Percentiles rank a stretch among this genome's conserved stretches.
phyloP scores from a whole-genome alignment of 2,113 vertebrate genomes.

The Nothocercus julius region DNA sequence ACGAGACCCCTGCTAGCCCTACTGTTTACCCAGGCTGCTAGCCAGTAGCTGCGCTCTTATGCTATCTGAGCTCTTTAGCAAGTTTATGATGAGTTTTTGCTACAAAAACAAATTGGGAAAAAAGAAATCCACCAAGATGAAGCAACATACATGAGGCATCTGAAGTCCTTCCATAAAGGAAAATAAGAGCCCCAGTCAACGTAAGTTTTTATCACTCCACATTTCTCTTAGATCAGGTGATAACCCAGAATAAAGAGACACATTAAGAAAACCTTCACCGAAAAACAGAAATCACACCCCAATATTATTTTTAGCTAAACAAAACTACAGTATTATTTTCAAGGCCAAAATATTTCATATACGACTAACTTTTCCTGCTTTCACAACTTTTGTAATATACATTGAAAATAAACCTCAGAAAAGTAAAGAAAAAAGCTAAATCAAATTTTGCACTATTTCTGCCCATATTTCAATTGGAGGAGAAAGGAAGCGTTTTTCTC shows the following conservation, averaged over 20 bases:
- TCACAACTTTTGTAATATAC: neutral
- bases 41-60: neutral
- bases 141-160: neutral
- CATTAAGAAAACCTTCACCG: neutral
- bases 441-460: neutral
- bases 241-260: neutral
- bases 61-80: neutral
- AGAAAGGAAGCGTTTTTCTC: neutral
- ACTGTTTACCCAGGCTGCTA: neutral
- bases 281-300: neutral
- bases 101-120: neutral
- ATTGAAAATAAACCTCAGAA: neutral
- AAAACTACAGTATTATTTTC: neutral
- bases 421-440: neutral
- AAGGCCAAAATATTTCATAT: neutral
- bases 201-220: neutral
- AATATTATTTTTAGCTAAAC: neutral
- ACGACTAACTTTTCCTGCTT: neutral
- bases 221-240: neutral
- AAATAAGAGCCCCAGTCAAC: neutral
- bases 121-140: neutral
- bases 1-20: neutral
- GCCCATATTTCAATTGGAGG: fast-evolving
- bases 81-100: neutral
- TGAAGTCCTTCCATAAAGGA: neutral